Evolutionary conservation across 2,888 invertebrate species (phyloP), one percentile per base, ranked within the genome.

Genomic region (Pediacus dermestoides): DNA sequence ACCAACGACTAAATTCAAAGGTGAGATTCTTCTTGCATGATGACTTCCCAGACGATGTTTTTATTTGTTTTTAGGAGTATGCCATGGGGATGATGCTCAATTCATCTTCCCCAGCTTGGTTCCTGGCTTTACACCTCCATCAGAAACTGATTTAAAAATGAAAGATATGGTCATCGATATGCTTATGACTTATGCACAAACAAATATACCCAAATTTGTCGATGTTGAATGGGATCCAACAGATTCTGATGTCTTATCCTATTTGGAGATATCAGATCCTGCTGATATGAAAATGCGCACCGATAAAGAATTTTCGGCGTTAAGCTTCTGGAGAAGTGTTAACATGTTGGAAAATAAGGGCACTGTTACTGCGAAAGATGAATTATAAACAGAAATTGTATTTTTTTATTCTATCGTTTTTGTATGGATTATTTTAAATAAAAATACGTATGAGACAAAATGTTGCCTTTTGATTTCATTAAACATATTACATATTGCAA

Each of bases 261-360:
- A 18, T 9, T 6, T 32, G 4, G 18, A 32, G n/a, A 16, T 32
- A 6, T 18, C 16, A 4, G 14, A 9, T 6, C 18, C 16, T n/a
- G 10, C 4, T 10, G 21, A 32, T n/a, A 32, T 32, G 3, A 32
- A 32, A 32, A 8, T 16, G 10, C 15, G 18, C 16, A 32, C 32
- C 4, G 6, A 4, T 6, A 7, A 16, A n/a, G 32, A 18, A 32
- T 18, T 32, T 8, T 6, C 16, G 3, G 3, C 16, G n/a, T 8
- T 6, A 9, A n/a, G n/a, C 7, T 32, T 32, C 18, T 32, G 32
- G 32, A 32, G 10, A 1, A 69, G 66, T 7, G 68, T 78, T 0
- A 70, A 73, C 0, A 73, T 80, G 26, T 55, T 70, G 3, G 78
- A 80, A 54, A n/a, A 77, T 50, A 72, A 73, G 48, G 66, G 68